Evolutionary conservation across 1,140 invertebrate species (phyloP).

Genomic region (Drosophila insularis): DNA sequence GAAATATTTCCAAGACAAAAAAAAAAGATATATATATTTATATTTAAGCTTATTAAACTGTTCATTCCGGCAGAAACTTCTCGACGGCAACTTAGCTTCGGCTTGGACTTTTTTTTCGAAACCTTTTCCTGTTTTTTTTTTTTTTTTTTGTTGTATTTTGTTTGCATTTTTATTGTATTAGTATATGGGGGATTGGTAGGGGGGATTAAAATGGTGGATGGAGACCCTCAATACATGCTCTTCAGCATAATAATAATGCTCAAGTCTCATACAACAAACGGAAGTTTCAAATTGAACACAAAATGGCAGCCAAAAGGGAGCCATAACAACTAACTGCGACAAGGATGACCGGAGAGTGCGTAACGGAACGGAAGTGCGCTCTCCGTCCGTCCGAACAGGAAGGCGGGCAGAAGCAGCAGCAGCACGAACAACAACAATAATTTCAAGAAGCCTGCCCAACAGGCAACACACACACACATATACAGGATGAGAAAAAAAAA

Average conservation of each 20-base stretch:
- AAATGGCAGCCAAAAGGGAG: slow-evolving; percentile 60
- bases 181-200: not conserved
- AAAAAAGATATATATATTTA: not conserved
- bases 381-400: slow-evolving; percentile 11
- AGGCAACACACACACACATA: slow-evolving; percentile 3
- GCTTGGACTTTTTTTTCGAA: slow-evolving; percentile 2
- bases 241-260: slow-evolving; percentile 29
- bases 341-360: slow-evolving; percentile 37
- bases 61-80: slow-evolving; percentile 3
- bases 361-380: slow-evolving; percentile 61
- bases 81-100: slow-evolving; percentile 31
- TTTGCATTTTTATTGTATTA: slow-evolving; percentile 37
- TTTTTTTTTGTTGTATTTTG: slow-evolving; percentile 26
- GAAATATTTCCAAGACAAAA: not conserved
- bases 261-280: slow-evolving; percentile 44
- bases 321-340: slow-evolving; percentile 34
- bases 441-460: slow-evolving; percentile 1
- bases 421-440: not conserved
- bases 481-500: not conserved
- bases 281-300: slow-evolving; percentile 63
- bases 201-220: not conserved
- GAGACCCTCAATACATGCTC: slow-evolving; percentile 12
- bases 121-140: slow-evolving; percentile 7
- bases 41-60: slow-evolving; percentile 5
- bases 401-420: not conserved